Evolutionary conservation across 2,113 vertebrate genomes (phyloP).

Genomic region (Hippocampus barbouri): DNA sequence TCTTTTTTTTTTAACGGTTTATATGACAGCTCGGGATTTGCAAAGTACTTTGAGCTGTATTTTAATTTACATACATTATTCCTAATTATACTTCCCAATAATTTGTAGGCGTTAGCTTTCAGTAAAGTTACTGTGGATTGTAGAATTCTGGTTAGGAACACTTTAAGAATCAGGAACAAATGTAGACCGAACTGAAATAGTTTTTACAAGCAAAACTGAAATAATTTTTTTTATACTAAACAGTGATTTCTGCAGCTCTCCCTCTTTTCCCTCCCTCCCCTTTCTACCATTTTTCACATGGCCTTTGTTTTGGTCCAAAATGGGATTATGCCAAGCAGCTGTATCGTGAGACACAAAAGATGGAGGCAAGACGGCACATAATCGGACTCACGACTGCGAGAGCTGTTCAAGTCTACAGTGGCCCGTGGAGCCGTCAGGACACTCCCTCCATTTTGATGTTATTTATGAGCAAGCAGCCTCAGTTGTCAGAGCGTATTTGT

Average conservation of each 20-base stretch:
- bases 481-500: constrained; percentile 75
- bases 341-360: constrained; percentile 51
- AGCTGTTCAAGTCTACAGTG: constrained; percentile 60
- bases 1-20: too few species aligned
- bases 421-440: constrained; percentile 61
- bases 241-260: neutral
- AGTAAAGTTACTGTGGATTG: too few species aligned
- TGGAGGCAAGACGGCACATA: constrained; percentile 49
- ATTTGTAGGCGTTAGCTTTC: neutral
- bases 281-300: constrained; percentile 1
- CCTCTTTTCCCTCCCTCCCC: neutral
- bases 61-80: neutral
- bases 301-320: constrained; percentile 25
- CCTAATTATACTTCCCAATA: neutral
- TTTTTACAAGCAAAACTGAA: neutral
- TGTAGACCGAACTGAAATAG: neutral
- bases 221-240: neutral
- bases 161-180: neutral
- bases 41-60: neutral
- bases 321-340: constrained; percentile 46
- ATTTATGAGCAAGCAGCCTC: constrained; percentile 75
- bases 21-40: neutral
- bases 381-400: constrained; percentile 51
- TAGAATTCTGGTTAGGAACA: neutral
- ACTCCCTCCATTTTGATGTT: constrained; percentile 73